Evolutionary conservation across 1,140 invertebrate genomes (phyloP), one percentile per base, ranked within the genome.

Genomic region (Diachasmimorpha longicaudata): DNA sequence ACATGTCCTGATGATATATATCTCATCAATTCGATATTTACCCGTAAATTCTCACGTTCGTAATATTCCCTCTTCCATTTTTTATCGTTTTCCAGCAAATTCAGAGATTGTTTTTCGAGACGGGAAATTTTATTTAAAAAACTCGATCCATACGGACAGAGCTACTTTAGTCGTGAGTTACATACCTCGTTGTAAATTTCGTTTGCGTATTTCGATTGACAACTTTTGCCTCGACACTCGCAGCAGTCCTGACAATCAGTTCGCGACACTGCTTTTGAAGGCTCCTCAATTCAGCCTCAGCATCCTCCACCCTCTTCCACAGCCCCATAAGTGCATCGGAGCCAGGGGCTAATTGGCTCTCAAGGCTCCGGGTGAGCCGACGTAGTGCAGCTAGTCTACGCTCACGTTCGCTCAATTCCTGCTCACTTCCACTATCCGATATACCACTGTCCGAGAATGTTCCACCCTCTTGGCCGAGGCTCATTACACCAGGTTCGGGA

Each of bases 231-330:
- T 90, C 89, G 9, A 88, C 86, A 44, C 90, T 91, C 16, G 90
- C 90, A 0, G 91, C 91, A 16, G 93, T 93, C 77, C 91, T 89
- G n/a, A 93, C 91, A 80, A 94, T 93, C 13, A 95, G 87, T 37
- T 93, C 93, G 1, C 94, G 90, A 80, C 95, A 96, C n/a, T 94
- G 93, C 75, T 93, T 92, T 85, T 96, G 95, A 19, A 96, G 86
- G 21, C 91, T 91, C 77, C 93, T 91, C 25, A 97, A 90, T 86
- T 96, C 94, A 68, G 91, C 92, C 84, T 96, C 94, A n/a, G 94
- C 93, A 77, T 93, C 91, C 77, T 93, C 93, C 88, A 95, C 93
- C 76, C 93, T 93, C 90, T 93, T 91, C 76, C 86, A 88, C 16
- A 88, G 81, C 36, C 89, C 85, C 46, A 79, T 71, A 6, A 94